Base-by-base conservation (phyloP, 2,888 invertebrate species). In the Nipponacmea schrenckii region DNA sequence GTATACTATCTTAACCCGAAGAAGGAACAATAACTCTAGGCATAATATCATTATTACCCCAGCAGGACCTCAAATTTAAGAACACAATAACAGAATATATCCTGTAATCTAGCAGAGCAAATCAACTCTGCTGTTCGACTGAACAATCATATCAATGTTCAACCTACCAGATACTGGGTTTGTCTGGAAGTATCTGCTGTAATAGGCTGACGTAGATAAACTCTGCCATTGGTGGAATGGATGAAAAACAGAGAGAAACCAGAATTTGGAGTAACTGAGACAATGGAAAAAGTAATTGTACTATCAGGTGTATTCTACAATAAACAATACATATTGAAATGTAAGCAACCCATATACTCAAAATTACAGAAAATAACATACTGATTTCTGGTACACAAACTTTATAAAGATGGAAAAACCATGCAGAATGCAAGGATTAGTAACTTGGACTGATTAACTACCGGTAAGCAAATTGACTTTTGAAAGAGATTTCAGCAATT, bases 201-300 rank as follows among this genome's bases (percentile, higher is more conserved):
- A 62, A 83, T 75, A 5, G 77, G 68, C 26, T 72, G 62, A 2
- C 80, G 72, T 20, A 82, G 74, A 74, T 70, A 80, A 4, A 84
- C 64, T 2, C 74, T 48, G 1, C 84, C 84, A 70, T 75, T 76
- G 65, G 70, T 73, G 12, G 81, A 79, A 62, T 81, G 73, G 63
- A 84, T 72, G 64, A 76, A 74, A 69, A 83, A 84, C 62, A 82
- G 71, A 65, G 73, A 72, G 0, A 24, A 68, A 26, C 82, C 83
- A 12, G 76, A 72, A 4, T n/a, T 44, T 7, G 84, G 84, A 10
- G 20, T 31, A 1, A 81, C 77, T 48, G 71, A 75, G 2, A 31
- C 62, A 24, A 83, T 81, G 45, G 71, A 70, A 74, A 76, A 82
- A 1, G 77, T 70, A 17, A 81, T 76, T 14, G 78, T 67, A 66